These are phyloP conservation scores for Cirrhinus mrigala DNA, from an alignment of 2,797 vertebrate species.

Conservation along the genomic window DNA sequence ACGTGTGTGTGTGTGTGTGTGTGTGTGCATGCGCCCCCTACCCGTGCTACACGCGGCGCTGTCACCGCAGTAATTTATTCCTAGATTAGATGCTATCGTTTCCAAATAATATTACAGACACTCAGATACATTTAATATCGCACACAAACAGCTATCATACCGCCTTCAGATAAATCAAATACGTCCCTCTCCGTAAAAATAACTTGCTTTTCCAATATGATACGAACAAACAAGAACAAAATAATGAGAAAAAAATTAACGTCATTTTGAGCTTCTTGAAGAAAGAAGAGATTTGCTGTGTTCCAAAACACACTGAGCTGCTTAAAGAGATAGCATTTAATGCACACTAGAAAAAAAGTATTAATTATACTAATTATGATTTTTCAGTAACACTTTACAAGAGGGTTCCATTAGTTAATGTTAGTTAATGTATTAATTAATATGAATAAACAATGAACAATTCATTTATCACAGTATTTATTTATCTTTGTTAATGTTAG, in stretches of 20 bases:
- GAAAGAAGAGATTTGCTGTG: not conserved
- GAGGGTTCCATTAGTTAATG: no score
- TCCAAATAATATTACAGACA: conserved; percentile 48
- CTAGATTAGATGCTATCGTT: conserved; percentile 56
- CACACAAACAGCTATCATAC: conserved; percentile 32
- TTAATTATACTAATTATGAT: not conserved
- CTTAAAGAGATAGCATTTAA: not conserved
- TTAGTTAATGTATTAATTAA: no score
- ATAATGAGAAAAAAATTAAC: conserved; percentile 14
- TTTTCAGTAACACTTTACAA: no score
- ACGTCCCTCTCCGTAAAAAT: conserved; percentile 5
- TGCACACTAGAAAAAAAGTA: not conserved
- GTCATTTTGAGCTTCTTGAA: not conserved
- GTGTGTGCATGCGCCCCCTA: conserved; percentile 6
- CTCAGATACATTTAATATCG: conserved; percentile 44
- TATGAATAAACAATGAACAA: no score
- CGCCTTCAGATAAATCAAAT: conserved; percentile 48
- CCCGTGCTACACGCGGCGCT: conserved; percentile 36
- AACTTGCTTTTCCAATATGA: conserved; percentile 41
- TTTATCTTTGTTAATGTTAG: no score
- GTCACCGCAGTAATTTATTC: conserved; percentile 62
- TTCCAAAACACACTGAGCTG: not conserved
- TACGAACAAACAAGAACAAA: conserved; percentile 39
- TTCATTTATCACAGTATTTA: no score
- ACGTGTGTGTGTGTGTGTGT: conserved; percentile 24